Percentiles rank a stretch among this genome's conserved stretches.
Conservation (phyloP, 2,113 vertebrate species). For the Corythornis cristatus region DNA sequence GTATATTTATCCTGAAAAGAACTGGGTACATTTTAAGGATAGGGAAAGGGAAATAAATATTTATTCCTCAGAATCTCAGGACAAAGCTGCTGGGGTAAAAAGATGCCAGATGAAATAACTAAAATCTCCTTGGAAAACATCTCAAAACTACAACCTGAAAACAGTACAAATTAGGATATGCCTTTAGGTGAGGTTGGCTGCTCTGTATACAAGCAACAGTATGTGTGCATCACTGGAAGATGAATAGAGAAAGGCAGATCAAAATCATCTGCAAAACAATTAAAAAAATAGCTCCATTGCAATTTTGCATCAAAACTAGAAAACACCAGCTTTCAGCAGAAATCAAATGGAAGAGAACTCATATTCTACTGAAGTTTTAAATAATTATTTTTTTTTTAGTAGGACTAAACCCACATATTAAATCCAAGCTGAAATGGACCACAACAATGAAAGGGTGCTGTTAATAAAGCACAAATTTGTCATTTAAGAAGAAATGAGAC, state of each 20-base stretch:
- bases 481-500: background rate
- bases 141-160: background rate
- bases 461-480: background rate
- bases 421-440: background rate
- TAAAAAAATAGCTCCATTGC: background rate
- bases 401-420: background rate
- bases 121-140: background rate
- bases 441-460: background rate
- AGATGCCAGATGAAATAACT: background rate
- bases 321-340: background rate
- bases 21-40: background rate
- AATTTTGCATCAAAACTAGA: background rate
- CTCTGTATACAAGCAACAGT: background rate
- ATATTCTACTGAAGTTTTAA: background rate
- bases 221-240: background rate
- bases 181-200: background rate
- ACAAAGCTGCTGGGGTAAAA: background rate
- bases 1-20: slow-evolving; percentile 2
- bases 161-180: background rate
- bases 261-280: background rate
- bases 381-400: background rate
- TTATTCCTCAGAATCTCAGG: background rate
- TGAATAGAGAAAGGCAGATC: background rate
- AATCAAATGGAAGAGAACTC: background rate
- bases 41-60: background rate